These are phyloP conservation scores for Microtus oregoni DNA, from an alignment of 2,113 vertebrate genomes.

Conservation along the genomic window DNA sequence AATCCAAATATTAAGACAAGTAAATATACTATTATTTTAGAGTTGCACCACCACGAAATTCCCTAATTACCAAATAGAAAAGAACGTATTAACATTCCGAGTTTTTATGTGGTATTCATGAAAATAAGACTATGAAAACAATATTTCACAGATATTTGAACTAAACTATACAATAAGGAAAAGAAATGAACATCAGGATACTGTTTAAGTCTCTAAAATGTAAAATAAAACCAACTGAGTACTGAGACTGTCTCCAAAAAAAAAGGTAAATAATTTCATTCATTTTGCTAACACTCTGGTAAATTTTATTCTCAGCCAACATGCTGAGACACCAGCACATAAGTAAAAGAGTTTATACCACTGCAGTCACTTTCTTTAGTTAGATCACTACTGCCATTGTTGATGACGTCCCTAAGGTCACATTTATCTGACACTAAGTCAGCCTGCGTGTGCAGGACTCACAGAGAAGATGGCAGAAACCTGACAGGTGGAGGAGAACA, in stretches of 20 bases:
- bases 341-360: neutral
- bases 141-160: neutral
- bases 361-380: neutral
- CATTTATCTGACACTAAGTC: neutral
- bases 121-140: constrained; percentile 14
- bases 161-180: constrained; percentile 30
- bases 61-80: neutral
- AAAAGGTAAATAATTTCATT: neutral
- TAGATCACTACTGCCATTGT: neutral
- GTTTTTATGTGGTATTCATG: neutral
- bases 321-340: neutral
- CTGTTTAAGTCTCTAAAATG: neutral
- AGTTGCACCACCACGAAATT: neutral
- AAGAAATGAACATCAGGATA: neutral
- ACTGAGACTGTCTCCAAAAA: neutral
- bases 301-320: neutral
- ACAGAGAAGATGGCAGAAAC: neutral
- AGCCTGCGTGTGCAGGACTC: neutral
- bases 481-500: neutral
- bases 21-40: neutral
- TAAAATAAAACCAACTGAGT: neutral
- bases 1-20: constrained; percentile 9
- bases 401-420: neutral
- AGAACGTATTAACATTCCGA: neutral
- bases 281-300: neutral